phyloP scores from a whole-genome alignment of 1,140 invertebrate genomes.

The Halictus rubicundus region DNA sequence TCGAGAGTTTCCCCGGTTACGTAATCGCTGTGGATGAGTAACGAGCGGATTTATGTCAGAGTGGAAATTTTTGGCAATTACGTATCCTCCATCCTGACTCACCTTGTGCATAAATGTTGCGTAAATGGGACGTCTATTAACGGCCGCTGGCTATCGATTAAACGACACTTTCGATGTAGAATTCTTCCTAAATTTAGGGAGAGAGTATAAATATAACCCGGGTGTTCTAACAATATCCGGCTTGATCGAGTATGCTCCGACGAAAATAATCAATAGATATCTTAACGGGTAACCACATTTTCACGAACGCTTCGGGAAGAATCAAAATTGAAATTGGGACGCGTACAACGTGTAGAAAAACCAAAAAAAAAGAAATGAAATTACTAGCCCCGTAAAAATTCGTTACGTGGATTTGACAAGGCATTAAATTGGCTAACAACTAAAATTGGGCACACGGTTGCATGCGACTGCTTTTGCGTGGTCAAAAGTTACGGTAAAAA shows the following conservation, averaged over 20 bases:
- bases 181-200: slow-evolving; percentile 30
- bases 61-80: slow-evolving; percentile 46
- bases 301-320: background rate
- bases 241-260: background rate
- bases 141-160: slow-evolving; percentile 30
- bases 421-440: background rate
- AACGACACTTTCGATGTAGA: slow-evolving; percentile 12
- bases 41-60: background rate
- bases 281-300: too few species aligned
- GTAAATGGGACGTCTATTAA: slow-evolving; percentile 31
- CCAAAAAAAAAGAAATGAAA: background rate
- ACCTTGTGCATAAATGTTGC: slow-evolving; percentile 36
- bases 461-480: background rate
- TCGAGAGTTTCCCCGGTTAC: background rate
- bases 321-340: background rate
- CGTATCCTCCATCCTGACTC: slow-evolving; percentile 15
- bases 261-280: too few species aligned
- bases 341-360: background rate
- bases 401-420: background rate
- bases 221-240: background rate
- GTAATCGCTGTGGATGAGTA: slow-evolving; percentile 2
- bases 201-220: slow-evolving; percentile 14
- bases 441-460: background rate
- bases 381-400: background rate
- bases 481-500: background rate